These are phyloP conservation scores for Littorina saxatilis DNA, from an alignment of 1,140 invertebrate species.

Conservation along the genomic window DNA sequence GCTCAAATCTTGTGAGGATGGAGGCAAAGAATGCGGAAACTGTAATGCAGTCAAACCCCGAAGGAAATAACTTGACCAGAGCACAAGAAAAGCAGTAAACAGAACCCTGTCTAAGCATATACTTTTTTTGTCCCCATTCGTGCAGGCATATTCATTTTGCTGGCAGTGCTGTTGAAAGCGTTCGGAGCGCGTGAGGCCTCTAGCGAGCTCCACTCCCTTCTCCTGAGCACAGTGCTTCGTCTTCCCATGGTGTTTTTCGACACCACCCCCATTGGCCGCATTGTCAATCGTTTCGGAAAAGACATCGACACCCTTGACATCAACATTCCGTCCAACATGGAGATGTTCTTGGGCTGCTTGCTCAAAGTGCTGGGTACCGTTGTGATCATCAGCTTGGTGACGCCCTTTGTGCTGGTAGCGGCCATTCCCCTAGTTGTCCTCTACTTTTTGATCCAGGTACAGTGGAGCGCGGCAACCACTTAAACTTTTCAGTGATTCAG, in stretches of 20 bases:
- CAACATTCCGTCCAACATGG: constrained; percentile 66
- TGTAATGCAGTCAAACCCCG: no score
- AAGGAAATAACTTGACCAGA: no score
- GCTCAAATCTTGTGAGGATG: no score
- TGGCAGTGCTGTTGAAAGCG: constrained; percentile 84
- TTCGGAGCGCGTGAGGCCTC: constrained; percentile 80
- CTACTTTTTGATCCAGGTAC: constrained; percentile 90
- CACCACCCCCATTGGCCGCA: constrained; percentile 61
- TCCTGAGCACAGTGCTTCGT: constrained; percentile 80
- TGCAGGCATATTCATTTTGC: constrained; percentile 61
- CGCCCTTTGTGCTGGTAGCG: constrained; percentile 89
- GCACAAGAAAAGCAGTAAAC: no score
- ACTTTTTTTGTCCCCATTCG: not conserved
- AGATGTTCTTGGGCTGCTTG: constrained; percentile 68
- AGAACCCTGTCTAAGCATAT: no score
- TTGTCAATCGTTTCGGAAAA: constrained; percentile 77
- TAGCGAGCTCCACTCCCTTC: constrained; percentile 83
- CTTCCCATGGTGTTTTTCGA: constrained; percentile 66
- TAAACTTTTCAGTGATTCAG: no score
- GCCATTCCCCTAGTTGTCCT: constrained; percentile 91
- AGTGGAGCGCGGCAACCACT: no score
- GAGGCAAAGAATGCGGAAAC: no score
- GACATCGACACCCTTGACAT: constrained; percentile 78
- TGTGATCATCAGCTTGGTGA: constrained; percentile 92
- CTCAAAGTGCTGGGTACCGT: constrained; percentile 90